Percentiles rank a stretch among this genome's conserved stretches.
Evolutionary conservation across 2,797 vertebrate genomes (phyloP).

Genomic region (Hipposideros larvatus): DNA sequence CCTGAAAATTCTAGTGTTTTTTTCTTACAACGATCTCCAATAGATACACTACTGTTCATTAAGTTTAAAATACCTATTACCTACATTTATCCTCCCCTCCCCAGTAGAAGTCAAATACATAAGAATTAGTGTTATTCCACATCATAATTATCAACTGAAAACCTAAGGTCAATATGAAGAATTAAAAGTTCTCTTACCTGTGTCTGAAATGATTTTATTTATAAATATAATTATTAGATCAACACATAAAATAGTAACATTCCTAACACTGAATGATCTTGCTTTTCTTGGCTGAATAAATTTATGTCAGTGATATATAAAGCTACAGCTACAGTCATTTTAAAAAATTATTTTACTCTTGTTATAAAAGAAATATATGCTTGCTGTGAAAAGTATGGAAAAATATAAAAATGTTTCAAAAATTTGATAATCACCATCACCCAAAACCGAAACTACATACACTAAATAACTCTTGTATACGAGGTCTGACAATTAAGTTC

Average conservation of each 20-base stretch:
- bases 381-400: not conserved
- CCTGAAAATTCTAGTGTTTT: not conserved
- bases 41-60: not conserved
- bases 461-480: not conserved
- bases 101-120: not conserved
- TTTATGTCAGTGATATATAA: not conserved
- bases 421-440: not conserved
- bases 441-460: not conserved
- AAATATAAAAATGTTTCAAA: not conserved
- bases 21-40: conserved; percentile 11
- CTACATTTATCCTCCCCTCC: not conserved
- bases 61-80: conserved; percentile 15
- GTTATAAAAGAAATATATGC: not conserved
- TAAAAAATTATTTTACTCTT: not conserved
- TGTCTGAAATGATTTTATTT: conserved; percentile 23
- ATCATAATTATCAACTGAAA: not conserved
- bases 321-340: not conserved
- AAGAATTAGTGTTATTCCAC: not conserved
- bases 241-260: conserved; percentile 16
- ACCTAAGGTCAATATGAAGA: not conserved
- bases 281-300: conserved; percentile 4
- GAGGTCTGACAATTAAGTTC: too few relatives aligned
- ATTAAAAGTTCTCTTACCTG: conserved; percentile 39
- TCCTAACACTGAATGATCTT: not conserved
- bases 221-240: not conserved